These are phyloP conservation scores for Natator depressus DNA, from an alignment of 2,113 vertebrate genomes.

Conservation along the genomic window DNA sequence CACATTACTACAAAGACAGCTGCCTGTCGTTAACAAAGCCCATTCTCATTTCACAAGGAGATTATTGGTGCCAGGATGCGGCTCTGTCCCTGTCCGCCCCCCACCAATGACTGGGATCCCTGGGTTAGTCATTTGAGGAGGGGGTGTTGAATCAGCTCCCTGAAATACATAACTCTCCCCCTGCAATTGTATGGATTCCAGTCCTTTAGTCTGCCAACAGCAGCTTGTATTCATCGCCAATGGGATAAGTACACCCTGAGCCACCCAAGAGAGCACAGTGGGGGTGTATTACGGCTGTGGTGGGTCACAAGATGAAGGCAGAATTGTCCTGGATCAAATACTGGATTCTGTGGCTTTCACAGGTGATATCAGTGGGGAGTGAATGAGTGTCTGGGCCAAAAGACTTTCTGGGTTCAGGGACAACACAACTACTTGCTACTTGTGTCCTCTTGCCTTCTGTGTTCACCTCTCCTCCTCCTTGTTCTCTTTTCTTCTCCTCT, in stretches of 20 bases:
- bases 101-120: background rate
- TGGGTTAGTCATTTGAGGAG: background rate
- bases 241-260: background rate
- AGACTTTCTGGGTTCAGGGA: background rate
- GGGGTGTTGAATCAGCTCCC: accelerated
- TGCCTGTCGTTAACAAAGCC: background rate
- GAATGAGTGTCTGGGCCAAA: accelerated
- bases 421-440: background rate
- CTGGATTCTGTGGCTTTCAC: background rate
- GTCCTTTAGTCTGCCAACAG: background rate
- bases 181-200: background rate
- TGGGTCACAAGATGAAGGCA: background rate
- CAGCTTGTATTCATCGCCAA: background rate
- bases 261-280: background rate
- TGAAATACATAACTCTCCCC: background rate
- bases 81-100: background rate
- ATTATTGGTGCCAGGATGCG: background rate
- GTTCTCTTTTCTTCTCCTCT: accelerated
- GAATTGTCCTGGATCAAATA: background rate
- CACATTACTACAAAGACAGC: background rate
- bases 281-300: too few species aligned
- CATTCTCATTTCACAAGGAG: background rate
- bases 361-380: accelerated
- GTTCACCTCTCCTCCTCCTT: background rate
- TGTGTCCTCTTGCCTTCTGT: background rate